These are phyloP conservation scores for Noctua janthina DNA, from an alignment of 2,888 invertebrate genomes.

Conservation along the genomic window DNA sequence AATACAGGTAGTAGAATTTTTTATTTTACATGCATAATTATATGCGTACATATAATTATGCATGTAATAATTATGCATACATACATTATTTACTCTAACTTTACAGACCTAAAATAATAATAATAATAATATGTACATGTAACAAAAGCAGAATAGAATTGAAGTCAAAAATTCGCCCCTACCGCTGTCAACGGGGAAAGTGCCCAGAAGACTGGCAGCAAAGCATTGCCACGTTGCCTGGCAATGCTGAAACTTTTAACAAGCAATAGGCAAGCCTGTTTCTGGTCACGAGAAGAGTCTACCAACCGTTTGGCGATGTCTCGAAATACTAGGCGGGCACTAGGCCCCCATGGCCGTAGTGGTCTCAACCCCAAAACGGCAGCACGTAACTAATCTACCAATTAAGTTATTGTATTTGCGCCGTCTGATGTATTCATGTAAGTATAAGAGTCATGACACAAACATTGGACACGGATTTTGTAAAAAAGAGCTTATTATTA, in stretches of 20 bases:
- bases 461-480: no score
- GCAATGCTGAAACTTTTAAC: background rate
- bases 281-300: background rate
- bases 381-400: background rate
- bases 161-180: background rate
- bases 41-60: no score
- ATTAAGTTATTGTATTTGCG: background rate
- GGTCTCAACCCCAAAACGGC: background rate
- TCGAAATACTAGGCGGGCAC: background rate
- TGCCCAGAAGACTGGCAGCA: no score
- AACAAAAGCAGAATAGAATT: background rate
- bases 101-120: no score
- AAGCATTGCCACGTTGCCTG: no score
- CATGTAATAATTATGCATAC: no score
- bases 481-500: background rate
- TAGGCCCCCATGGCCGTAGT: background rate
- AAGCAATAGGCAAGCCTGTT: background rate
- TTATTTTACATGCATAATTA: no score
- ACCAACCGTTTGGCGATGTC: background rate
- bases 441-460: background rate
- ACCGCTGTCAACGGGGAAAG: background rate
- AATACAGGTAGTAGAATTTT: no score
- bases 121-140: no score
- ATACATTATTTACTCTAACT: no score
- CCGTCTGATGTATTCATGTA: background rate